Evolutionary conservation across 1,140 invertebrate genomes (phyloP).

Genomic region (Hycleus cichorii): DNA sequence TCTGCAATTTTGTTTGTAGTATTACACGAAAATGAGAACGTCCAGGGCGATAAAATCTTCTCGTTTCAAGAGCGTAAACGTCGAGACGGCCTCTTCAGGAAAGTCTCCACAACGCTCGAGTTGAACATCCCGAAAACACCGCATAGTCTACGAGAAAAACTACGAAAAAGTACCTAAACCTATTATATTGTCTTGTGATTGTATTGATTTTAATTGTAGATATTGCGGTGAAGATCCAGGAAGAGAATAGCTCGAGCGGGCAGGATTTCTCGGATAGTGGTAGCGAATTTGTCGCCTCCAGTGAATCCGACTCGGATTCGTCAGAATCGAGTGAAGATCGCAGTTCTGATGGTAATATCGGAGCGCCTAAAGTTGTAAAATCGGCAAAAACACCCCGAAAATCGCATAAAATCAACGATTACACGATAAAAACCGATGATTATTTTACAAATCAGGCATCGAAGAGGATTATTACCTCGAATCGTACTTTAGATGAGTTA

Average conservation of each 20-base stretch:
- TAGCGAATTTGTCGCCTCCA: constrained; percentile 25
- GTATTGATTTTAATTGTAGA: neutral
- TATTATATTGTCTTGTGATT: too few species aligned
- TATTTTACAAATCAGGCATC: constrained; percentile 56
- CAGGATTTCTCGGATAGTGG: constrained; percentile 23
- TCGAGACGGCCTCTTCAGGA: constrained; percentile 15
- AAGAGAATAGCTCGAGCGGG: constrained; percentile 13
- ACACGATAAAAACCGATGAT: constrained; percentile 55
- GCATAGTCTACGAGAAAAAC: neutral
- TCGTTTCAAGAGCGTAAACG: constrained; percentile 25
- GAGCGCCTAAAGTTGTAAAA: neutral
- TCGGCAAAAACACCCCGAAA: neutral
- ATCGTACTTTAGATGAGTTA: constrained; percentile 70
- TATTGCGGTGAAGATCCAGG: neutral
- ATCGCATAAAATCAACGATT: constrained; percentile 29
- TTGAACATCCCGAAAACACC: constrained; percentile 22
- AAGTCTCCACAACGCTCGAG: constrained; percentile 11
- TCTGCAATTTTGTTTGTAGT: neutral
- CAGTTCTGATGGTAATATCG: constrained; percentile 12
- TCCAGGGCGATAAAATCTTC: constrained; percentile 28
- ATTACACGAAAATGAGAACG: constrained; percentile 25
- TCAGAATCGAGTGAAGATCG: constrained; percentile 9
- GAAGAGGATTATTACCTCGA: constrained; percentile 64
- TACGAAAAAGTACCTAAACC: too few species aligned
- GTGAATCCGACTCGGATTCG: constrained; percentile 14